These are phyloP conservation scores for Drosophila melanica DNA, from an alignment of 1,140 invertebrate genomes.

Conservation along the genomic window DNA sequence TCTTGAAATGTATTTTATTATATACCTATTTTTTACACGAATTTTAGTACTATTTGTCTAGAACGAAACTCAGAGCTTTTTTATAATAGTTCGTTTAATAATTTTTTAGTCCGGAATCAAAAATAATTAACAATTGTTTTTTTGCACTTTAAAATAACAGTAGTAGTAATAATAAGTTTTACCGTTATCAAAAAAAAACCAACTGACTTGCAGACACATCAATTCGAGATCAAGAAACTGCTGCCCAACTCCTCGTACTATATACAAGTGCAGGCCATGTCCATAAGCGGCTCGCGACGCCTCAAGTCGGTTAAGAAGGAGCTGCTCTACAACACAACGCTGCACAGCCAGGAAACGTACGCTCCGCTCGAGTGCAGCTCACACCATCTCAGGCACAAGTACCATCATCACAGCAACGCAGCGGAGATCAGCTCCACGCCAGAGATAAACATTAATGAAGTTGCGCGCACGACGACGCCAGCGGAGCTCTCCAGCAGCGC, in stretches of 20 bases:
- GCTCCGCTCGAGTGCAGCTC: conserved; percentile 56
- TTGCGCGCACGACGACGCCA: conserved; percentile 34
- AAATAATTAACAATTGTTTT: too few relatives aligned
- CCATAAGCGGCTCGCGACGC: conserved; percentile 87
- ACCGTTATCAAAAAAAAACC: neutral
- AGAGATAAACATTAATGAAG: conserved; percentile 45
- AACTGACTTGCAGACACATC: conserved; percentile 55
- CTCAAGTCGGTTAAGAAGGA: conserved; percentile 88
- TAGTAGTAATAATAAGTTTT: too few relatives aligned
- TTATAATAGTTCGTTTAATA: too few relatives aligned
- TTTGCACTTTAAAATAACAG: too few relatives aligned
- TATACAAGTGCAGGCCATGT: conserved; percentile 89
- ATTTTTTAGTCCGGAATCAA: too few relatives aligned
- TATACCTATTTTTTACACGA: too few relatives aligned
- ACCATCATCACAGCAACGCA: conserved; percentile 36
- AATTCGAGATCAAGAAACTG: conserved; percentile 86
- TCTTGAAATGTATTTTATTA: too few relatives aligned
- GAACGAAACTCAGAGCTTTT: too few relatives aligned
- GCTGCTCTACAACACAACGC: conserved; percentile 88
- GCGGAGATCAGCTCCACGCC: conserved; percentile 42
- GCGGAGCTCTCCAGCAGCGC: conserved; percentile 16
- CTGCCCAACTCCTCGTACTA: conserved; percentile 88
- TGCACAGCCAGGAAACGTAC: conserved; percentile 46
- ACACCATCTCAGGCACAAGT: conserved; percentile 41
- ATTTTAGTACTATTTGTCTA: too few relatives aligned